A percentile compares a stretch with the other conserved stretches of the same genome.
phyloP scores from a whole-genome alignment of 2,888 invertebrate genomes.

The Phragmatobia fuliginosa region DNA sequence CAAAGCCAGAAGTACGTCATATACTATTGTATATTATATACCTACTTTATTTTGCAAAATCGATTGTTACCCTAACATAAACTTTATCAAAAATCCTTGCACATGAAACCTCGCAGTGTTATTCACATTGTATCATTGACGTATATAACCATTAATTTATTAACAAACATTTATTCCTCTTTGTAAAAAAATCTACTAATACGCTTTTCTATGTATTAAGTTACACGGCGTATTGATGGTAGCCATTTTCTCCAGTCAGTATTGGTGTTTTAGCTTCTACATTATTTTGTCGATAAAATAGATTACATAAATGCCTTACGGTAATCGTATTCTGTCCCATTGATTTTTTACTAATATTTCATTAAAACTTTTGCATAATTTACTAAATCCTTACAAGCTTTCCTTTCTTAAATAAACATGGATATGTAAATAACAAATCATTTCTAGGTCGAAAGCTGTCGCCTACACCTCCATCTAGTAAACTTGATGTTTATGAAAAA shows the following conservation, averaged over 20 bases:
- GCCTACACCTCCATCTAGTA: conserved; percentile 88
- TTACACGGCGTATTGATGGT: conserved; percentile 76
- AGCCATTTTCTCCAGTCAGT: conserved; percentile 85
- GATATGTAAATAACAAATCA: conserved; percentile 31
- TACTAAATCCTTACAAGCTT: conserved; percentile 37
- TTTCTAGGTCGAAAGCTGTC: conserved; percentile 89
- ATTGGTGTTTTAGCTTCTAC: conserved; percentile 55
- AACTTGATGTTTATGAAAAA: conserved; percentile 89
- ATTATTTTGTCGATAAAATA: conserved; percentile 51
- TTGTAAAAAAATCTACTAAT: conserved; percentile 72
- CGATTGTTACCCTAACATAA: conserved; percentile 66
- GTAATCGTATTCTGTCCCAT: conserved; percentile 42
- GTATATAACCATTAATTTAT: conserved; percentile 35
- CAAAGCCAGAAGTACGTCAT: conserved; percentile 92
- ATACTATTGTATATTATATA: conserved; percentile 87
- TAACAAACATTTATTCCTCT: conserved; percentile 51
- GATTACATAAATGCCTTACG: conserved; percentile 37
- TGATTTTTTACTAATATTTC: conserved; percentile 49
- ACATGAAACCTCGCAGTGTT: conserved; percentile 52
- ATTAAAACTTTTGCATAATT: conserved; percentile 40
- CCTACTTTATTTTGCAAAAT: conserved; percentile 75
- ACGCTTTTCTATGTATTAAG: conserved; percentile 65
- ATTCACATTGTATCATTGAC: conserved; percentile 47
- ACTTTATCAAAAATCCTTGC: conserved; percentile 51
- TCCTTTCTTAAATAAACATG: conserved; percentile 17